Conservation (phyloP, 2,113 vertebrate genomes). For the Chauna torquata region DNA sequence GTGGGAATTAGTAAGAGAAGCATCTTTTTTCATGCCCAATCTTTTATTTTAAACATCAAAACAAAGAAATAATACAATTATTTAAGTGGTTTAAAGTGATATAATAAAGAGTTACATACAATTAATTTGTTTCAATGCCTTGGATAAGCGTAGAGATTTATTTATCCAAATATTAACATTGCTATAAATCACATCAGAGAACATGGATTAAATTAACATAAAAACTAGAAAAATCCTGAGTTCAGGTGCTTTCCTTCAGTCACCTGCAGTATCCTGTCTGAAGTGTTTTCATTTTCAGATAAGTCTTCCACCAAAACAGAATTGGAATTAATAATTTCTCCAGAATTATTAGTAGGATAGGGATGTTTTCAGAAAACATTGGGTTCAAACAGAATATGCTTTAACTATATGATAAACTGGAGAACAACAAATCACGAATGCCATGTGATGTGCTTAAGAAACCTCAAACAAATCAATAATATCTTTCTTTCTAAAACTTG, state of each 20-base stretch:
- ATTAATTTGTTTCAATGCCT: not conserved
- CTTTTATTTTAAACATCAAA: not conserved
- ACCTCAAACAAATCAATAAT: not conserved
- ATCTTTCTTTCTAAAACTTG: not conserved
- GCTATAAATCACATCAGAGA: not conserved
- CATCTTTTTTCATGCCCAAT: rapidly evolving
- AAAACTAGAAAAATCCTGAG: not conserved
- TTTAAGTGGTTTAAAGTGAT: not conserved
- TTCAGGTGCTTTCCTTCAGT: not conserved
- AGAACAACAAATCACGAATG: not conserved
- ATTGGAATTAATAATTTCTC: not conserved
- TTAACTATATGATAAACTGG: not conserved
- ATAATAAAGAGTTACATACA: not conserved
- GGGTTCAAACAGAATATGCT: not conserved
- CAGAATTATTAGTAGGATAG: not conserved
- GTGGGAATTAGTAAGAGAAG: not conserved
- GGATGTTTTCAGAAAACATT: not conserved
- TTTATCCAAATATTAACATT: not conserved
- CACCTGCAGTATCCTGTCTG: not conserved
- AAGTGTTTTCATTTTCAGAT: not conserved
- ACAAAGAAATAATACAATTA: not conserved
- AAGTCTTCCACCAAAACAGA: not conserved
- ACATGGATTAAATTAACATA: not conserved
- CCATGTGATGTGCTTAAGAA: not conserved
- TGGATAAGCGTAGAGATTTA: not conserved